phyloP scores from a whole-genome alignment of 1,140 invertebrate genomes.

The Brachionus sp. region DNA sequence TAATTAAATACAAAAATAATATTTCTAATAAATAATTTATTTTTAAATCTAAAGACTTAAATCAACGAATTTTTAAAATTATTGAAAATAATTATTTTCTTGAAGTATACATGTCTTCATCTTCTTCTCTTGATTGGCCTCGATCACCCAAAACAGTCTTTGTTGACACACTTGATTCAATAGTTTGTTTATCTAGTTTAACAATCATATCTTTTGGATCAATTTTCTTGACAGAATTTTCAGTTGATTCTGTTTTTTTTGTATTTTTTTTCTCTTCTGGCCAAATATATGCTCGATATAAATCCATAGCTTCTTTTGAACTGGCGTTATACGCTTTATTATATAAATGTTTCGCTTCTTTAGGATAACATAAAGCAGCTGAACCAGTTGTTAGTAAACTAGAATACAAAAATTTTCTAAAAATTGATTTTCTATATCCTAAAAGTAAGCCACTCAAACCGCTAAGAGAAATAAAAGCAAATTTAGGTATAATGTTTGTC shows the following conservation, averaged over 20 bases:
- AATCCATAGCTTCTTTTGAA: background rate
- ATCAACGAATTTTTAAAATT: background rate
- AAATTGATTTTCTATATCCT: slow-evolving; percentile 9
- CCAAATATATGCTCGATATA: slow-evolving; percentile 18
- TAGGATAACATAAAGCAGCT: slow-evolving; percentile 25
- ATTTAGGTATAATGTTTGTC: slow-evolving; percentile 30
- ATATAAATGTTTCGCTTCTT: background rate
- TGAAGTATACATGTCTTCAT: slow-evolving; percentile 42
- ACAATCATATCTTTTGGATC: slow-evolving; percentile 11
- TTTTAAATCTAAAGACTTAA: slow-evolving; percentile 6
- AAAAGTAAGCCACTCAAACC: slow-evolving; percentile 36
- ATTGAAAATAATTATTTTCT: background rate
- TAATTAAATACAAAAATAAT: too few species aligned
- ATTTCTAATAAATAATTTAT: slow-evolving; percentile 8
- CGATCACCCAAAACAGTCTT: slow-evolving; percentile 10
- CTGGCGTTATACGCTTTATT: background rate
- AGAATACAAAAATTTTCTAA: slow-evolving; percentile 11
- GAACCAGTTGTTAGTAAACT: slow-evolving; percentile 13
- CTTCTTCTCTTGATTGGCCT: slow-evolving; percentile 33
- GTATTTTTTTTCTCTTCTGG: background rate
- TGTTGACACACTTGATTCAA: background rate
- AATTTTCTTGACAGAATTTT: background rate
- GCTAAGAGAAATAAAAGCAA: slow-evolving; percentile 37
- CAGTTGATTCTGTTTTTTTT: background rate
- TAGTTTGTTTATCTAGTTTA: slow-evolving; percentile 6